A percentile compares a stretch with the other conserved stretches of the same genome.
These are phyloP conservation scores for Cygnus atratus DNA, from an alignment of 2,113 vertebrate genomes.

Conservation along the genomic window DNA sequence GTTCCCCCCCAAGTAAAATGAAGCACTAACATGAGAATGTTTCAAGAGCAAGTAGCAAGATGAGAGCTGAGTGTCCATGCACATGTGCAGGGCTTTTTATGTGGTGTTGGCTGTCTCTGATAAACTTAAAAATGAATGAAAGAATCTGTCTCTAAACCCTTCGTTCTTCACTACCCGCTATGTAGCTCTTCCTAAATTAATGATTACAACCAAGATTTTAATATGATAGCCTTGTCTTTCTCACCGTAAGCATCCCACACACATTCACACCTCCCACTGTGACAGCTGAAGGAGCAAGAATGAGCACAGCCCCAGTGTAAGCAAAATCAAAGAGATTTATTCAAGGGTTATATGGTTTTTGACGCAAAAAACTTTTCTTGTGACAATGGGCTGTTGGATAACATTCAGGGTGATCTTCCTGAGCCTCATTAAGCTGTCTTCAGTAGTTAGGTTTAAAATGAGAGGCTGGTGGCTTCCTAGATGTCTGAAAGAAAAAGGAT, in stretches of 20 bases:
- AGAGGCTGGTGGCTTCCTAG: conserved; percentile 19
- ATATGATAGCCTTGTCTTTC: not conserved
- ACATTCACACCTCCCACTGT: not conserved
- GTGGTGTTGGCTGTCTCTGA: not conserved
- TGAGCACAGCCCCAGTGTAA: not conserved
- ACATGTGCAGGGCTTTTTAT: not conserved
- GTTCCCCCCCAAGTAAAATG: not conserved
- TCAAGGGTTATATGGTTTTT: not conserved
- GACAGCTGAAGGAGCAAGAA: not conserved
- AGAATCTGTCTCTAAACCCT: not conserved
- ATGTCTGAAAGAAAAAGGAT: conserved; percentile 11
- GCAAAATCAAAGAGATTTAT: conserved; percentile 25
- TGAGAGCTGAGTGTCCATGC: not conserved
- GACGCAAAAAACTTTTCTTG: not conserved
- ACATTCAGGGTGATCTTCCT: conserved; percentile 20
- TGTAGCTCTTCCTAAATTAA: not conserved
- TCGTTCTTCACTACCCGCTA: not conserved
- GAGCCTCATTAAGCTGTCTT: conserved; percentile 26
- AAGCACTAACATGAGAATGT: not conserved
- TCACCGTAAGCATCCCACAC: not conserved
- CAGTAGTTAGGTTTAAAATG: not conserved
- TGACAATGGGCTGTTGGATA: conserved; percentile 26
- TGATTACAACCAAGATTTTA: not conserved
- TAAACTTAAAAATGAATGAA: not conserved
- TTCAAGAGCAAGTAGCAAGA: not conserved